Percentiles rank a stretch among this genome's conserved stretches.
Conservation (phyloP, 2,797 vertebrate species). For the Ptychobarbus kaznakovi region DNA sequence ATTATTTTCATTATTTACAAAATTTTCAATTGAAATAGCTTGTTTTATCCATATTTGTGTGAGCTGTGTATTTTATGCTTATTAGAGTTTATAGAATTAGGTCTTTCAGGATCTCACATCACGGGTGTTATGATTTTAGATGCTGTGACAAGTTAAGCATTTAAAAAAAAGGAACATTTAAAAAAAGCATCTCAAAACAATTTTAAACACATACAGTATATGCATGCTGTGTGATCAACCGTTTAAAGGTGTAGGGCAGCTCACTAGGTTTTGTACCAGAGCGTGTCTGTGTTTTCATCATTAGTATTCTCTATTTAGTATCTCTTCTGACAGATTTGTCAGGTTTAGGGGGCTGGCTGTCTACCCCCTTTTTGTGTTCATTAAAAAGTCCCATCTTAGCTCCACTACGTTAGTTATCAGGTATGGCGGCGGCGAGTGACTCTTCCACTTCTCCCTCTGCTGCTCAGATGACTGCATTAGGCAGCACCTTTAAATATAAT, state of each 20-base stretch:
- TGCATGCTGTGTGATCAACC: background rate
- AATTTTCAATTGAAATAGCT: background rate
- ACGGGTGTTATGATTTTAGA: background rate
- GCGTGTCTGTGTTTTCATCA: background rate
- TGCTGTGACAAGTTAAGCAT: background rate
- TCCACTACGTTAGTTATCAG: slow-evolving; percentile 72
- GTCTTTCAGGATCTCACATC: background rate
- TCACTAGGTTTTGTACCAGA: background rate
- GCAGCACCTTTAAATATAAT: slow-evolving; percentile 81
- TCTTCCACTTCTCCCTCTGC: slow-evolving; percentile 61
- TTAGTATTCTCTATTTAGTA: slow-evolving; percentile 9
- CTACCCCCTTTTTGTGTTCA: slow-evolving; percentile 17
- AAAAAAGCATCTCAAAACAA: background rate
- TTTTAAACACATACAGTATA: background rate
- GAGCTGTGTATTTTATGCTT: background rate
- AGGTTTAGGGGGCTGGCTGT: slow-evolving; percentile 13
- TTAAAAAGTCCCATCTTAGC: slow-evolving; percentile 56
- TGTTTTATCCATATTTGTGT: background rate
- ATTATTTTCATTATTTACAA: background rate
- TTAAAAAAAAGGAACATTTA: background rate
- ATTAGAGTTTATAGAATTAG: background rate
- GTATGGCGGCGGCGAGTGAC: slow-evolving; percentile 61
- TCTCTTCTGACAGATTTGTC: slow-evolving; percentile 34
- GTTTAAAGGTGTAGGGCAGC: background rate
- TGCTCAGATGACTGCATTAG: slow-evolving; percentile 78